Percentiles rank a stretch among this genome's conserved stretches.
These are phyloP conservation scores for Tetragnatha versicolor DNA, from an alignment of 1,140 invertebrate genomes.

Conservation along the genomic window DNA sequence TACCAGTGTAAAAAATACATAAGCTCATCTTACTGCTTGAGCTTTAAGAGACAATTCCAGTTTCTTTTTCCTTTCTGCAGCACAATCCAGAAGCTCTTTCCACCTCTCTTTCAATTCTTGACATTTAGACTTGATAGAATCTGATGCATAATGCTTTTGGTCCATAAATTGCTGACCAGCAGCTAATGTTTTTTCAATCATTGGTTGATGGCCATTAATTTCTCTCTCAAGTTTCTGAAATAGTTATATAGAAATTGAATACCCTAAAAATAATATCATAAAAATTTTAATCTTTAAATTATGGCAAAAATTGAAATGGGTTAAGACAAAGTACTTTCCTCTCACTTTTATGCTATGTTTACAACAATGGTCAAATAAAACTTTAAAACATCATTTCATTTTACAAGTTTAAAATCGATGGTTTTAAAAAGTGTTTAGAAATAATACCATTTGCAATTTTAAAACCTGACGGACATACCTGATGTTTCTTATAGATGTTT, in stretches of 20 bases:
- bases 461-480: constrained; percentile 60
- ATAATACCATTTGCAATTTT: not conserved
- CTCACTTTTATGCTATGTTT: too few relatives aligned
- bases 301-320: too few relatives aligned
- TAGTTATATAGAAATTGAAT: too few relatives aligned
- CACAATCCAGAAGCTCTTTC: constrained; percentile 72
- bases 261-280: too few relatives aligned
- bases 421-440: not conserved
- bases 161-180: constrained; percentile 75
- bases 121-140: constrained; percentile 51
- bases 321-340: too few relatives aligned
- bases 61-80: constrained; percentile 75
- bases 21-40: constrained; percentile 71
- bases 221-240: constrained; percentile 83
- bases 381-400: constrained; percentile 8
- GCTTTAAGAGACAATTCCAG: constrained; percentile 85
- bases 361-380: too few relatives aligned
- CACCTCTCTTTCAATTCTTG: constrained; percentile 59
- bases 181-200: constrained; percentile 81
- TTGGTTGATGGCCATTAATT: constrained; percentile 79
- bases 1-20: not conserved
- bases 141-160: constrained; percentile 77
- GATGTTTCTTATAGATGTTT: constrained; percentile 91
- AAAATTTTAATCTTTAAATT: too few relatives aligned
- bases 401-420: not conserved